Percentiles rank a stretch among this genome's conserved stretches.
These are phyloP conservation scores for Pitangus sulphuratus DNA, from an alignment of 2,797 vertebrate genomes.

Conservation along the genomic window DNA sequence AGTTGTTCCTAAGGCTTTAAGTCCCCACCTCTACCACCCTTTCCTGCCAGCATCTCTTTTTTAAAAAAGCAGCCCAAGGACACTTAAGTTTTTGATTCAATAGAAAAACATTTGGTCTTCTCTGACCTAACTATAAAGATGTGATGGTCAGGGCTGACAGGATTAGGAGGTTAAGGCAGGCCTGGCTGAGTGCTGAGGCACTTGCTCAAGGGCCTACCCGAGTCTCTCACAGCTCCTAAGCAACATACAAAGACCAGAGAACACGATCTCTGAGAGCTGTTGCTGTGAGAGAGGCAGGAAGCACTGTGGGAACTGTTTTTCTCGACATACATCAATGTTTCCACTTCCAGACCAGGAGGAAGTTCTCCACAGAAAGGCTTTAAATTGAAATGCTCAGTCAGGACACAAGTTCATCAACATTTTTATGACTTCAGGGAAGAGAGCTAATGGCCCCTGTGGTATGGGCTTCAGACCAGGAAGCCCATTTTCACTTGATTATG, in stretches of 20 bases:
- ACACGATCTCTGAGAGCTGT: not conserved
- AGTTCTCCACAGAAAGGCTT: not conserved
- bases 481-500: not conserved
- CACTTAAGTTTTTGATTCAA: not conserved
- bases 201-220: not conserved
- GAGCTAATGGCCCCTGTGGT: not conserved
- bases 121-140: not conserved
- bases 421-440: not conserved
- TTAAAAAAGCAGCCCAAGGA: not conserved
- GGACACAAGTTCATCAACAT: not conserved
- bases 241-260: not conserved
- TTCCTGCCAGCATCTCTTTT: not conserved
- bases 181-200: not conserved
- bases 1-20: not conserved
- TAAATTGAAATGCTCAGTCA: not conserved
- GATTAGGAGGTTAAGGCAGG: not conserved
- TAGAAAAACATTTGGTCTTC: not conserved
- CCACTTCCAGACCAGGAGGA: conserved; percentile 24
- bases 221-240: not conserved
- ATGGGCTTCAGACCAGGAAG: not conserved
- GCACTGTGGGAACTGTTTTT: not conserved
- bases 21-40: not conserved
- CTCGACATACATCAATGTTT: not conserved
- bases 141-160: not conserved
- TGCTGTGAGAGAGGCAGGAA: conserved; percentile 22